These are phyloP conservation scores for Sogatella furcifera DNA, from an alignment of 1,140 invertebrate genomes.

Conservation along the genomic window DNA sequence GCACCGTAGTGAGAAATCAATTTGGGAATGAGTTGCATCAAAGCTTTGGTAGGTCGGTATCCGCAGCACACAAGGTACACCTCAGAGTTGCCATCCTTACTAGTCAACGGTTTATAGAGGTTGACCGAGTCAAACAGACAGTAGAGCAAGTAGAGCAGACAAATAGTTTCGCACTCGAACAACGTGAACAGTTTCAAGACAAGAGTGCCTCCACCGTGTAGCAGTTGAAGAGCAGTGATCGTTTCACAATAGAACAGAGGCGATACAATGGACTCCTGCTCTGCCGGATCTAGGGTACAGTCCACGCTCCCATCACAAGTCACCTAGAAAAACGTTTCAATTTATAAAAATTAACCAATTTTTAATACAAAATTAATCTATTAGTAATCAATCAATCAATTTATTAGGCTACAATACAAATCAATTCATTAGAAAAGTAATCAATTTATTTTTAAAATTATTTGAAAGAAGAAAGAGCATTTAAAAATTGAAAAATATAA, in stretches of 20 bases:
- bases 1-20: no score
- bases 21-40: no score
- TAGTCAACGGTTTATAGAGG: conserved; percentile 80
- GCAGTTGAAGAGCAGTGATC: conserved; percentile 55
- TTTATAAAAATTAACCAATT: background rate
- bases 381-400: no score
- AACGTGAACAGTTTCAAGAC: conserved; percentile 90
- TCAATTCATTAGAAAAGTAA: no score
- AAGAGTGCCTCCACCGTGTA: conserved; percentile 63
- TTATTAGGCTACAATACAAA: no score
- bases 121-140: conserved; percentile 59
- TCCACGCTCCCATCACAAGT: conserved; percentile 92
- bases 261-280: conserved; percentile 71
- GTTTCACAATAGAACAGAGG: conserved; percentile 74
- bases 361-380: no score
- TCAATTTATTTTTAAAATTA: no score
- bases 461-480: no score
- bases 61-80: conserved; percentile 72
- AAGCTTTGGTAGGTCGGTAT: conserved; percentile 34
- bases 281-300: conserved; percentile 67
- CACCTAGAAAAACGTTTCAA: conserved; percentile 43
- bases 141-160: conserved; percentile 68
- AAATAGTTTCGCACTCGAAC: conserved; percentile 71
- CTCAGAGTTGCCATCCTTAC: conserved; percentile 90
- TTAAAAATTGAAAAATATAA: no score